Evolutionary conservation across 2,888 invertebrate genomes (phyloP).

Genomic region (Xylota sylvarum): DNA sequence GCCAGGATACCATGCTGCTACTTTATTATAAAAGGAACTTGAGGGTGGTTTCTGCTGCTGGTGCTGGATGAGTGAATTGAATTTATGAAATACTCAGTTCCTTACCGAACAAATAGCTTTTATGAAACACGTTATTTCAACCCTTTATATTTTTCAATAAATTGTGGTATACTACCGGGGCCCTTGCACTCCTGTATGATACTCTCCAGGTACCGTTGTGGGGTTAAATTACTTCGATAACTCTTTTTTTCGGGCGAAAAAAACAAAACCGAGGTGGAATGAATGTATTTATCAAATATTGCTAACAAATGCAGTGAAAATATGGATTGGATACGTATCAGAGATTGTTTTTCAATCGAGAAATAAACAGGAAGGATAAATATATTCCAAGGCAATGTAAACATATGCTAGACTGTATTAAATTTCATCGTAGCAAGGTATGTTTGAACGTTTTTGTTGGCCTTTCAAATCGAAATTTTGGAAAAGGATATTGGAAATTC

Average conservation of each 20-base stretch:
- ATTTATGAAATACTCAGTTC: constrained; percentile 23
- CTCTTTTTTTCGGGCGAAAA: neutral
- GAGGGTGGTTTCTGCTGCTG: too few relatives aligned
- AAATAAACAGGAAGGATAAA: neutral
- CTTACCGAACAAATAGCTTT: constrained; percentile 10
- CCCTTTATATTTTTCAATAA: constrained; percentile 31
- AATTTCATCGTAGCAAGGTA: too few relatives aligned
- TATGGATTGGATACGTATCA: neutral
- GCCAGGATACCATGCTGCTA: constrained; percentile 4
- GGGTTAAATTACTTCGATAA: neutral
- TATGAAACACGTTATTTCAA: constrained; percentile 27
- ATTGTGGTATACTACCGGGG: constrained; percentile 23
- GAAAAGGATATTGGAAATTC: too few relatives aligned
- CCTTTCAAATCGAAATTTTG: too few relatives aligned
- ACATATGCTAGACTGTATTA: too few relatives aligned
- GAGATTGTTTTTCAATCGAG: neutral
- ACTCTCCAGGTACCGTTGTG: neutral
- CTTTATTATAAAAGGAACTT: neutral
- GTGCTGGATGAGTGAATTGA: neutral
- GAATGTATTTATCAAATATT: constrained; percentile 4
- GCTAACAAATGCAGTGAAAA: neutral
- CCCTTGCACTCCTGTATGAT: neutral
- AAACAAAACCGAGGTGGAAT: neutral
- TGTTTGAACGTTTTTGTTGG: too few relatives aligned
- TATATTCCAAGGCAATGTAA: neutral